Conservation (phyloP, 2,888 invertebrate species). For the Argyra leucocephala region DNA sequence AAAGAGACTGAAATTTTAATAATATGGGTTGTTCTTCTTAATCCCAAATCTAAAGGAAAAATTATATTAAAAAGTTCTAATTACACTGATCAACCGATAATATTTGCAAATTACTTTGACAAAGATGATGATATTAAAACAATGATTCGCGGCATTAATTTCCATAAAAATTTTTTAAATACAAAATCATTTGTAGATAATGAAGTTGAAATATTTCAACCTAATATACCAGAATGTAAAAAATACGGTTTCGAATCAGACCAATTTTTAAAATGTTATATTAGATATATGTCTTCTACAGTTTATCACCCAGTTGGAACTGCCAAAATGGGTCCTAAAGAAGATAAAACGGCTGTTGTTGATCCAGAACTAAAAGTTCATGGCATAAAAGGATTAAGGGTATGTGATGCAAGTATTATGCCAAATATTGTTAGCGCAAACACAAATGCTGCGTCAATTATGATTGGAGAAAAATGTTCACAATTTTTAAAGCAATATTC, state of each 20-base stretch:
- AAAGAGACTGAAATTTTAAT: slow-evolving; percentile 34
- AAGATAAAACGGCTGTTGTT: slow-evolving; percentile 46
- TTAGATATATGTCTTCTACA: slow-evolving; percentile 47
- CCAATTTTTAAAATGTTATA: slow-evolving; percentile 51
- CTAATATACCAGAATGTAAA: slow-evolving; percentile 27
- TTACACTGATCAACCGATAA: slow-evolving; percentile 51
- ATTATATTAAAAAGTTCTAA: slow-evolving; percentile 48
- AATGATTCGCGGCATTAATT: slow-evolving; percentile 43
- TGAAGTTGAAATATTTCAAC: slow-evolving; percentile 28
- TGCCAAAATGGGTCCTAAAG: slow-evolving; percentile 54
- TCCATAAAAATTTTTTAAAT: slow-evolving; percentile 37
- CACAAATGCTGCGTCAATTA: slow-evolving; percentile 53
- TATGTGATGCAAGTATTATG: slow-evolving; percentile 76
- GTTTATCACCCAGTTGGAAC: slow-evolving; percentile 62
- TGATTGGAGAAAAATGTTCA: slow-evolving; percentile 58
- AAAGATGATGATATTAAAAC: slow-evolving; percentile 48
- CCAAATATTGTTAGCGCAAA: slow-evolving; percentile 61
- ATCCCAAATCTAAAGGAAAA: slow-evolving; percentile 49
- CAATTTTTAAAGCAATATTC: slow-evolving; percentile 55
- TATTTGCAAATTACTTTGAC: slow-evolving; percentile 55
- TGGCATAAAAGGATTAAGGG: slow-evolving; percentile 58
- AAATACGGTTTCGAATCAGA: slow-evolving; percentile 33
- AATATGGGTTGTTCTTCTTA: slow-evolving; percentile 41
- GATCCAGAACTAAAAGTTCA: slow-evolving; percentile 46
- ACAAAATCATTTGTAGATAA: slow-evolving; percentile 42